These are phyloP conservation scores for Ennomos fuscantarius DNA, from an alignment of 2,888 invertebrate species.

Conservation along the genomic window DNA sequence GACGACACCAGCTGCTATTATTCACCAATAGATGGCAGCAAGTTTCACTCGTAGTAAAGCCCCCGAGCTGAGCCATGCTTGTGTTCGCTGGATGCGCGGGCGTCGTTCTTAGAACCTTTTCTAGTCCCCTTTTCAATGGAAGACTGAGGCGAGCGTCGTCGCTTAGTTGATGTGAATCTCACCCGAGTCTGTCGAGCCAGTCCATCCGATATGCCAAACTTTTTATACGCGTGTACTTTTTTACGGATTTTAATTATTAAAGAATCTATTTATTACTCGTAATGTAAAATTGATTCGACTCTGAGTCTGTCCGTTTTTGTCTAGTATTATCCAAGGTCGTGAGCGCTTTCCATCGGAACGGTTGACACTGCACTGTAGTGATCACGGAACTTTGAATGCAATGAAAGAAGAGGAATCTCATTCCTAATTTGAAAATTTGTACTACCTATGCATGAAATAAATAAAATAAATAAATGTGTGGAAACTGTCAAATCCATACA, in stretches of 20 bases:
- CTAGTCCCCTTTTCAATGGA: background rate
- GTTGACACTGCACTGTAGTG: background rate
- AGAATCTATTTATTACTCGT: too few relatives aligned
- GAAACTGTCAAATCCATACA: too few relatives aligned
- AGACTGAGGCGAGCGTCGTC: slow-evolving; percentile 8
- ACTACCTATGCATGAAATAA: too few relatives aligned
- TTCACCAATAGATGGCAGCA: slow-evolving; percentile 92
- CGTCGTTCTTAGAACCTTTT: background rate
- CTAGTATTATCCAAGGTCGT: too few relatives aligned
- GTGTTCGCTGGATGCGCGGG: background rate
- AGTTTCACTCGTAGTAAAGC: slow-evolving; percentile 75
- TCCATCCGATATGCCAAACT: slow-evolving; percentile 36
- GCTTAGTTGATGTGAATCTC: background rate
- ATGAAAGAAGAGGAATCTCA: too few relatives aligned
- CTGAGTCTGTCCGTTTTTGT: too few relatives aligned
- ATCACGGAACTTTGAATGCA: too few relatives aligned
- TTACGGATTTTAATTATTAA: slow-evolving; percentile 3
- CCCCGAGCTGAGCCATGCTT: too few relatives aligned
- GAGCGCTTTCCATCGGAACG: background rate
- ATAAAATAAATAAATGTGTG: too few relatives aligned
- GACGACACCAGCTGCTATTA: slow-evolving; percentile 95
- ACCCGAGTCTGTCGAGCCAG: slow-evolving; percentile 11
- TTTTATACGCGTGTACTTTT: slow-evolving; percentile 21
- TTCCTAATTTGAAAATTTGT: too few relatives aligned
- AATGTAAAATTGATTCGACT: too few relatives aligned